A percentile compares a stretch with the other conserved stretches of the same genome.
phyloP scores from a whole-genome alignment of 2,888 invertebrate species.

The Chelonus formosanus region DNA sequence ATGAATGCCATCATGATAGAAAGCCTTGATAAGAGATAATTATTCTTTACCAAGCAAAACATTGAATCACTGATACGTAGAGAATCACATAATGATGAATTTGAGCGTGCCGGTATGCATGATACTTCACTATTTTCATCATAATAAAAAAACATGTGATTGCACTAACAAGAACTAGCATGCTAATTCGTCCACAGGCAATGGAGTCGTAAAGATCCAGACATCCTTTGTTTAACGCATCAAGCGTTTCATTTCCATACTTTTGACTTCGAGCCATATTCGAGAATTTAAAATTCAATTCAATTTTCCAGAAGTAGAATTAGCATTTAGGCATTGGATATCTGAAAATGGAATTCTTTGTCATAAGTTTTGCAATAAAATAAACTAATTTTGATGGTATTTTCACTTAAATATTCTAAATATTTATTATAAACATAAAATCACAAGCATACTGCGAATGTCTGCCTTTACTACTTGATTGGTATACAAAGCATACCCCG shows the following conservation, averaged over 20 bases:
- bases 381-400: no score
- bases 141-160: slow-evolving; percentile 60
- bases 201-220: slow-evolving; percentile 63
- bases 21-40: slow-evolving; percentile 33
- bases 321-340: no score
- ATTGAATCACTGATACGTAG: slow-evolving; percentile 66
- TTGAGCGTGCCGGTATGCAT: slow-evolving; percentile 64
- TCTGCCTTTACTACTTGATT: no score
- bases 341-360: no score
- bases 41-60: slow-evolving; percentile 62
- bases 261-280: slow-evolving; percentile 52
- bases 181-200: slow-evolving; percentile 65
- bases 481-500: no score
- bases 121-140: slow-evolving; percentile 64
- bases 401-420: no score
- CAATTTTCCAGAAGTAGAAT: no score
- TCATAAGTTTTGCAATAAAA: no score
- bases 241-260: slow-evolving; percentile 61
- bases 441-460: no score
- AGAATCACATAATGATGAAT: slow-evolving; percentile 67
- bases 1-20: neutral
- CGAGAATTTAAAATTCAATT: no score
- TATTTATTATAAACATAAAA: no score
- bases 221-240: slow-evolving; percentile 65
- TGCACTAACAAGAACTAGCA: slow-evolving; percentile 62